Percentiles rank a stretch among this genome's conserved stretches.
These are phyloP conservation scores for Drosophila eohydei DNA, from an alignment of 2,888 invertebrate genomes.

Conservation along the genomic window DNA sequence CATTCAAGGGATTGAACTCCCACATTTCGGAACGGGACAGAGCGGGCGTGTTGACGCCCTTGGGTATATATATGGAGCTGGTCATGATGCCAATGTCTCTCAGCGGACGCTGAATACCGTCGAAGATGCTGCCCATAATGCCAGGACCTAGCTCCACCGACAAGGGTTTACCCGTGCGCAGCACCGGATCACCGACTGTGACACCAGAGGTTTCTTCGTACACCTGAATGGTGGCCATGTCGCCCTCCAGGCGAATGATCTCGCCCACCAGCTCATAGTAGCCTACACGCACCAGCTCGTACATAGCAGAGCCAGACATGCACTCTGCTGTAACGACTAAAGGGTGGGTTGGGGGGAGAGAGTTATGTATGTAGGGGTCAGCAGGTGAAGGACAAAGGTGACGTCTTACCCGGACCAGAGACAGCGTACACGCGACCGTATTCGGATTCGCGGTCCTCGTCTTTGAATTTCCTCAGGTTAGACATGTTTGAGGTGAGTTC, in stretches of 20 bases:
- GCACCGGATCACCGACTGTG: constrained; percentile 99
- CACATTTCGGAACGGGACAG: constrained; percentile 92
- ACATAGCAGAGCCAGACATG: constrained; percentile 99
- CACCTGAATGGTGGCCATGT: constrained; percentile 99
- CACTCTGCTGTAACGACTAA: constrained; percentile 99
- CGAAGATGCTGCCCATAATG: constrained; percentile 99
- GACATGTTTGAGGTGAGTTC: constrained; percentile 72
- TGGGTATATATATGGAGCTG: constrained; percentile 99
- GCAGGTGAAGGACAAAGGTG: constrained; percentile 52
- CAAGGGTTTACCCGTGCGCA: constrained; percentile 98
- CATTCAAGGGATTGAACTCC: constrained; percentile 94
- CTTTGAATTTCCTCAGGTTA: constrained; percentile 82
- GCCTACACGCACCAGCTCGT: constrained; percentile 99
- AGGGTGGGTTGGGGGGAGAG: not conserved
- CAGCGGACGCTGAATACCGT: constrained; percentile 99
- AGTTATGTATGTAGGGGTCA: constrained; percentile 35
- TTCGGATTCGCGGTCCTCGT: constrained; percentile 93
- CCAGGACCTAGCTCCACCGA: constrained; percentile 99
- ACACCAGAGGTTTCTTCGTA: constrained; percentile 98
- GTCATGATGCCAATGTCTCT: constrained; percentile 97
- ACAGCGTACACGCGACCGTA: constrained; percentile 98
- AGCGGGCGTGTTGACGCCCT: constrained; percentile 97
- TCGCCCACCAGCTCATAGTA: constrained; percentile 99
- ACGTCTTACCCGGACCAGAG: constrained; percentile 95
- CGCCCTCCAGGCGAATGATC: constrained; percentile 99